Percentiles rank a stretch among this genome's conserved stretches.
Evolutionary conservation across 2,888 invertebrate species (phyloP).

Genomic region (Athalia circularis): DNA sequence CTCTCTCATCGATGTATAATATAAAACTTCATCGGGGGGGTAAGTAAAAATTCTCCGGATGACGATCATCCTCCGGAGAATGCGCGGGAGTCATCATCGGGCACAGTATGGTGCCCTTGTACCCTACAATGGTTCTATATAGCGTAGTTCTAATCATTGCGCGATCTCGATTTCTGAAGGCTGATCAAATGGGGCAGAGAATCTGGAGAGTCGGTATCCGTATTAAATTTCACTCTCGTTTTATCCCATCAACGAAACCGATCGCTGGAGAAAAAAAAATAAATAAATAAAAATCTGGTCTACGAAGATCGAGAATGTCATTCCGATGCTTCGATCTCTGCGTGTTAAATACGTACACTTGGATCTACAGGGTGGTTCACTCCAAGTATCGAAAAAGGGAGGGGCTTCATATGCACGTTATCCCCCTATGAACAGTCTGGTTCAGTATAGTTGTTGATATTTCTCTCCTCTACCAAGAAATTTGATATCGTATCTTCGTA

Average conservation of each 20-base stretch:
- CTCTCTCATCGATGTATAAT: neutral
- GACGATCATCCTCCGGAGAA: constrained; percentile 32
- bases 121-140: constrained; percentile 53
- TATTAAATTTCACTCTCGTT: neutral
- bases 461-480: too few relatives aligned
- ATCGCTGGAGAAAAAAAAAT: neutral
- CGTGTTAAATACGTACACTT: too few relatives aligned
- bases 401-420: too few relatives aligned
- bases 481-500: too few relatives aligned
- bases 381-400: too few relatives aligned
- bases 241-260: neutral
- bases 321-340: too few relatives aligned
- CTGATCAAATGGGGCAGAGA: neutral
- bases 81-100: constrained; percentile 50
- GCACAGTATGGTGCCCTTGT: constrained; percentile 53
- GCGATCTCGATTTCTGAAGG: constrained; percentile 11
- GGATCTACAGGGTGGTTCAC: too few relatives aligned
- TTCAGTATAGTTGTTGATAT: too few relatives aligned
- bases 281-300: too few relatives aligned
- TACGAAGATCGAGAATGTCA: too few relatives aligned
- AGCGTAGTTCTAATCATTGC: constrained; percentile 15
- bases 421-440: too few relatives aligned
- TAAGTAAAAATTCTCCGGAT: neutral
- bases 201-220: neutral
- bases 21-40: too few relatives aligned